Conservation (phyloP, 2,797 vertebrate genomes). For the Enteromius fasciolatus region DNA sequence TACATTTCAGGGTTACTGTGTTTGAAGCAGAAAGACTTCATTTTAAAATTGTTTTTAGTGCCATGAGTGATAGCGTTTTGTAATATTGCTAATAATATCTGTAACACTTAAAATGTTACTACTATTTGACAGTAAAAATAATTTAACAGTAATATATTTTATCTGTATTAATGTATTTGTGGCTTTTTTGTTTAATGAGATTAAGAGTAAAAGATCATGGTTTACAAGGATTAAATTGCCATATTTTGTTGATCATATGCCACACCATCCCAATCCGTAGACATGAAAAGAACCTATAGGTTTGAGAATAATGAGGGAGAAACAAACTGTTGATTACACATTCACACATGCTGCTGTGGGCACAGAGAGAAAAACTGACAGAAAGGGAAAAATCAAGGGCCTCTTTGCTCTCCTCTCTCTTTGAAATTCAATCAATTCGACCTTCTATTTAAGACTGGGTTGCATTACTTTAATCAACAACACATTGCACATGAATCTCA, state of each 20-base stretch:
- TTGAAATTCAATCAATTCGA: constrained; percentile 62
- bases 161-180: background rate
- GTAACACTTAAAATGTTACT: background rate
- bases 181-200: background rate
- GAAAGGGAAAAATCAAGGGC: constrained; percentile 13
- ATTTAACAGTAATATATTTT: background rate
- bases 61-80: background rate
- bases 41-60: background rate
- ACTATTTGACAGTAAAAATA: background rate
- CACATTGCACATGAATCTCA: constrained; percentile 51
- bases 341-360: constrained; percentile 20
- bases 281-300: constrained; percentile 5
- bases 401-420: constrained; percentile 34
- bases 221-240: background rate
- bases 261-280: background rate
- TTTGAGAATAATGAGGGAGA: constrained; percentile 10
- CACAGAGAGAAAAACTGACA: background rate
- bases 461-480: constrained; percentile 58
- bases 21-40: constrained; percentile 1
- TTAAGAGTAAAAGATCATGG: too few species aligned
- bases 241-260: background rate
- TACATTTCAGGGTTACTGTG: constrained; percentile 17
- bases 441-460: constrained; percentile 57
- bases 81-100: background rate
- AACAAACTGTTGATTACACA: background rate